Conservation (phyloP, 2,113 vertebrate genomes). For the Onychostruthus taczanowskii region DNA sequence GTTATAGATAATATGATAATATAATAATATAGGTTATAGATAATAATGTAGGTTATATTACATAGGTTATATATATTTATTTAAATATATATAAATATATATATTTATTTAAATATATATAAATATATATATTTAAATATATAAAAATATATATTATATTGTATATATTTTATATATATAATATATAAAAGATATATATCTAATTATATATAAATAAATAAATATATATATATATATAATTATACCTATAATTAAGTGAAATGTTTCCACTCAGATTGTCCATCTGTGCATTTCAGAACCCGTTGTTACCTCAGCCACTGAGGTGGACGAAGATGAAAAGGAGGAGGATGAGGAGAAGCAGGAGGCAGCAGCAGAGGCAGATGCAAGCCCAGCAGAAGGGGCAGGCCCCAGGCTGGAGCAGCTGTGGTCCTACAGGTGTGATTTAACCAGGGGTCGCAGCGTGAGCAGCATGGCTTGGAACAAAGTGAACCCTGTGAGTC, state of each 20-base stretch:
- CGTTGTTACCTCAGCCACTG: neutral
- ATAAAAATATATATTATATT: too few relatives aligned
- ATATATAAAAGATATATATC: too few relatives aligned
- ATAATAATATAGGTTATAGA: neutral
- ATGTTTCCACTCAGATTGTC: neutral
- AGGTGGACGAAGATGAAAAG: neutral
- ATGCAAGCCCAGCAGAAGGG: neutral
- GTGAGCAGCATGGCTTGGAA: slow-evolving; percentile 89
- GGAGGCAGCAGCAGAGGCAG: neutral
- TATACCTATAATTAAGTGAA: neutral
- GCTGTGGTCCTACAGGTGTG: slow-evolving; percentile 86
- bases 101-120: too few relatives aligned
- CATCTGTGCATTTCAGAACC: slow-evolving; percentile 57
- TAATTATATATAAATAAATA: too few relatives aligned
- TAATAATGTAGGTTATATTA: neutral
- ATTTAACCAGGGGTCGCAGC: slow-evolving; percentile 72
- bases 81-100: too few relatives aligned
- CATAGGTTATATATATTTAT: too few relatives aligned
- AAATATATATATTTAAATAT: too few relatives aligned
- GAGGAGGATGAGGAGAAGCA: neutral
- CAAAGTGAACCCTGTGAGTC: slow-evolving; percentile 82
- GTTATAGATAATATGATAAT: neutral
- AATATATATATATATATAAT: too few relatives aligned
- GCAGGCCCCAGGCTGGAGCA: slow-evolving; percentile 69
- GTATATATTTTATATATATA: too few relatives aligned